Conservation (phyloP, 1,140 invertebrate genomes). For the Gonatopus flavifemur region DNA sequence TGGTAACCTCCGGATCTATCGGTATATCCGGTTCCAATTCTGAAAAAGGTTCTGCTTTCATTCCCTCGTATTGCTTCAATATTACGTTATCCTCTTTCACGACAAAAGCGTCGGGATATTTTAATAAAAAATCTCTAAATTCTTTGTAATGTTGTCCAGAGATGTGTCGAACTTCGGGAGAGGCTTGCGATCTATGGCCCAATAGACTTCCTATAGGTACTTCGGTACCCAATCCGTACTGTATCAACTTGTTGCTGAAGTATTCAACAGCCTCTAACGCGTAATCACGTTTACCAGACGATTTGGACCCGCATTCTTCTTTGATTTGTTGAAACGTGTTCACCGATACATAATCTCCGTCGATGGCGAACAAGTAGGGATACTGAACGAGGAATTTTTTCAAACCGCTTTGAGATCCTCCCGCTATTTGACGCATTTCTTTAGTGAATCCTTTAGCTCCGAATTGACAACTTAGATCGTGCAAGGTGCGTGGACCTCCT, state of each 20-base stretch:
- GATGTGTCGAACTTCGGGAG: constrained; percentile 92
- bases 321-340: constrained; percentile 70
- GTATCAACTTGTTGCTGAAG: constrained; percentile 86
- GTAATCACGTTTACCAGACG: constrained; percentile 76
- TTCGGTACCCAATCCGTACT: constrained; percentile 87
- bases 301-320: constrained; percentile 54
- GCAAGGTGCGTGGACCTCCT: constrained; percentile 88
- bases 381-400: constrained; percentile 90
- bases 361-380: constrained; percentile 87
- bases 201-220: constrained; percentile 91
- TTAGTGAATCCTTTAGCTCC: constrained; percentile 94
- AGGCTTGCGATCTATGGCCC: constrained; percentile 90
- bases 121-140: constrained; percentile 86
- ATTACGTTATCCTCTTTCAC: constrained; percentile 86
- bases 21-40: constrained; percentile 70
- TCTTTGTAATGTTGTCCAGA: constrained; percentile 92
- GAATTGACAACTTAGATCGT: constrained; percentile 95
- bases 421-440: constrained; percentile 93
- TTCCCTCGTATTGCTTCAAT: constrained; percentile 66
- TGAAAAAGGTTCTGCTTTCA: constrained; percentile 52
- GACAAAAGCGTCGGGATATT: constrained; percentile 84
- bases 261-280: constrained; percentile 92
- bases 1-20: constrained; percentile 78
- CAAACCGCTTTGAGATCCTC: constrained; percentile 89
- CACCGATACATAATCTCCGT: constrained; percentile 89